A percentile compares a stretch with the other conserved stretches of the same genome.
These are phyloP conservation scores for Prionailurus bengalensis DNA, from an alignment of 2,113 vertebrate species.

Conservation along the genomic window DNA sequence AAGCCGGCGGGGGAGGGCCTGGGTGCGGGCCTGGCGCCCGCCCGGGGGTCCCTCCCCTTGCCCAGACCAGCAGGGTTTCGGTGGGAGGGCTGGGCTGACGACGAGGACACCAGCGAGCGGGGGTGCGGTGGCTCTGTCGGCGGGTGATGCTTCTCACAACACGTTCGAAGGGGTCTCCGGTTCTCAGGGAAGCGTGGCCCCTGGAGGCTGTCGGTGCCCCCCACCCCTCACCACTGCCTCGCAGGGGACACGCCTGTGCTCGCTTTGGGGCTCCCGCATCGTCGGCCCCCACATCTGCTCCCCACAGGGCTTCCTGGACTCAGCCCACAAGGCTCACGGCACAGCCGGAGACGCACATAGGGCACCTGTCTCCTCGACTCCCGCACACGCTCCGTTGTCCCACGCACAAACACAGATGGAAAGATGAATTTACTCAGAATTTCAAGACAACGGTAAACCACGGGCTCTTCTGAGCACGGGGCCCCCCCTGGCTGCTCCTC, in stretches of 20 bases:
- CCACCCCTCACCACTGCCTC: background rate
- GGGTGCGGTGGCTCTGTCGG: too few relatives aligned
- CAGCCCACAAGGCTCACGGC: background rate
- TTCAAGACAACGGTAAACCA: background rate
- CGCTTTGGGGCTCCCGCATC: background rate
- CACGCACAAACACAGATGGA: background rate
- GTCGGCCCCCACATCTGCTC: background rate
- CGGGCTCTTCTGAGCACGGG: too few relatives aligned
- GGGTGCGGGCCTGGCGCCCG: background rate
- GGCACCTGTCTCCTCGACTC: background rate
- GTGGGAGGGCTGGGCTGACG: background rate
- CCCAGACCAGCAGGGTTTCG: background rate
- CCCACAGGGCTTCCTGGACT: background rate
- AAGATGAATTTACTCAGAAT: background rate
- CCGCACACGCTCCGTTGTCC: background rate
- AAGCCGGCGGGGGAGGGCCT: background rate
- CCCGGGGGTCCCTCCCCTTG: background rate
- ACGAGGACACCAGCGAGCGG: background rate
- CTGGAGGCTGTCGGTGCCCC: background rate
- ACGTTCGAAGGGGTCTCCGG: background rate
- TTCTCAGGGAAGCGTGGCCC: background rate
- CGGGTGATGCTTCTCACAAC: too few relatives aligned
- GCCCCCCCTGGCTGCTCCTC: rapidly evolving
- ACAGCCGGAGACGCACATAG: rapidly evolving
- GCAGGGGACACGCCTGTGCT: rapidly evolving